A percentile compares a stretch with the other conserved stretches of the same genome.
Evolutionary conservation across 1,140 invertebrate genomes (phyloP).

Genomic region (Triops cancriformis): DNA sequence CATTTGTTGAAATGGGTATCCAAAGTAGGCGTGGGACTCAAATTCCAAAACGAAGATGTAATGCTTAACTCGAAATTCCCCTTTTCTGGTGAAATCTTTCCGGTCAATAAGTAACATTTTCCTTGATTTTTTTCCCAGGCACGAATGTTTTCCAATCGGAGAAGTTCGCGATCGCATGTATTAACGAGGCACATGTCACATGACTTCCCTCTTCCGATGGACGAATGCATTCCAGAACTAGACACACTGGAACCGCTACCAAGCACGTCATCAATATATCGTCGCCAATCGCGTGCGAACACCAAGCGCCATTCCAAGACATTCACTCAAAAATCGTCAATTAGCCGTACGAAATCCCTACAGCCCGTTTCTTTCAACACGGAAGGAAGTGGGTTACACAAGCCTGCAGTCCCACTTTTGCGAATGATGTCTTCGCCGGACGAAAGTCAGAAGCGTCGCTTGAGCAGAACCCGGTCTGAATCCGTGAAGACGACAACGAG

Average conservation of each 20-base stretch:
- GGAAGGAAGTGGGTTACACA: background rate
- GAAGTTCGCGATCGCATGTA: constrained; percentile 27
- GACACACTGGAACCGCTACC: constrained; percentile 24
- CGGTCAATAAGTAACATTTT: background rate
- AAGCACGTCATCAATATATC: constrained; percentile 23
- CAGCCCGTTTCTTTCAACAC: constrained; percentile 28
- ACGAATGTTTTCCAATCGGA: background rate
- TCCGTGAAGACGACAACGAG: background rate
- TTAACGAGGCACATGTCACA: constrained; percentile 48
- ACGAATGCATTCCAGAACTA: constrained; percentile 43
- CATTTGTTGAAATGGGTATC: constrained; percentile 51
- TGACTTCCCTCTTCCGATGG: constrained; percentile 50
- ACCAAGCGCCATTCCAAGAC: background rate
- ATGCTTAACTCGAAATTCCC: constrained; percentile 8
- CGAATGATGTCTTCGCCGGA: background rate
- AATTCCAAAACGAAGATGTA: constrained; percentile 33
- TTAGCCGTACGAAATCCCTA: constrained; percentile 35
- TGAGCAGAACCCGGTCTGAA: constrained; percentile 14
- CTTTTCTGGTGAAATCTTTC: background rate
- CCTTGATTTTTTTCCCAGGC: background rate
- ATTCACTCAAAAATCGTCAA: constrained; percentile 29
- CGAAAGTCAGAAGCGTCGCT: background rate
- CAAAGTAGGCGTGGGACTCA: constrained; percentile 40
- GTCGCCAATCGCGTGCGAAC: background rate
- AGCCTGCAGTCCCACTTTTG: background rate